A percentile compares a stretch with the other conserved stretches of the same genome.
Evolutionary conservation across 2,797 vertebrate genomes (phyloP).

Genomic region (Aulostomus chinensis): DNA sequence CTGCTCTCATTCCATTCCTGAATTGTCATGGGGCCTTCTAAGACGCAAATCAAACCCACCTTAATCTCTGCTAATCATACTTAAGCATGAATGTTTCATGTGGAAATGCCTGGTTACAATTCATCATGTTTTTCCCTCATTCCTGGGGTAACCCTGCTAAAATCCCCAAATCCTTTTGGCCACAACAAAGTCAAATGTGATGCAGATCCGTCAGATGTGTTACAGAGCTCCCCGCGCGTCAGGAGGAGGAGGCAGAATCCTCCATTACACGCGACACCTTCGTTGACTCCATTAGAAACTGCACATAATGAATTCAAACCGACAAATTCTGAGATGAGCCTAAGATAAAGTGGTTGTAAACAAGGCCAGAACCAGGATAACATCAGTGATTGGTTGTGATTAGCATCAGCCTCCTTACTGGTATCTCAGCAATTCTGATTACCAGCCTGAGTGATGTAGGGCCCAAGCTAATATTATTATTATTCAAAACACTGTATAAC

Average conservation of each 20-base stretch:
- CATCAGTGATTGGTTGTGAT: conserved; percentile 72
- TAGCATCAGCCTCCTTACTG: conserved; percentile 67
- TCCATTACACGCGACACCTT: conserved; percentile 56
- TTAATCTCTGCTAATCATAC: conserved; percentile 79
- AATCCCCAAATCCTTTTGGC: conserved; percentile 71
- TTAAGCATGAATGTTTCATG: conserved; percentile 79
- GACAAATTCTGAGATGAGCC: conserved; percentile 65
- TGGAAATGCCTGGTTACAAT: conserved; percentile 75
- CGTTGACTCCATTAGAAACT: conserved; percentile 59
- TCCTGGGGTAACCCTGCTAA: conserved; percentile 63
- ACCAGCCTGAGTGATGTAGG: conserved; percentile 53
- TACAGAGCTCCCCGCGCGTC: conserved; percentile 37
- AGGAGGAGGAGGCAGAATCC: conserved; percentile 57
- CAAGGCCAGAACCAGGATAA: conserved; percentile 48
- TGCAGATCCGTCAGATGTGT: conserved; percentile 54
- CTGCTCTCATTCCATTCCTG: conserved; percentile 73
- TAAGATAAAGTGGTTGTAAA: conserved; percentile 67
- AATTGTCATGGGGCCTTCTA: conserved; percentile 72
- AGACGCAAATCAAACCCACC: conserved; percentile 76
- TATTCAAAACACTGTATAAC: conserved; percentile 72
- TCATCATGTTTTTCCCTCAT: conserved; percentile 63
- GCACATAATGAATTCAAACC: conserved; percentile 65
- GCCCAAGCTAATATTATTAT: conserved; percentile 75
- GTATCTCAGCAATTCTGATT: conserved; percentile 70
- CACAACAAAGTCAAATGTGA: conserved; percentile 66